These are phyloP conservation scores for Colinus virginianus DNA, from an alignment of 2,113 vertebrate genomes.

Conservation along the genomic window DNA sequence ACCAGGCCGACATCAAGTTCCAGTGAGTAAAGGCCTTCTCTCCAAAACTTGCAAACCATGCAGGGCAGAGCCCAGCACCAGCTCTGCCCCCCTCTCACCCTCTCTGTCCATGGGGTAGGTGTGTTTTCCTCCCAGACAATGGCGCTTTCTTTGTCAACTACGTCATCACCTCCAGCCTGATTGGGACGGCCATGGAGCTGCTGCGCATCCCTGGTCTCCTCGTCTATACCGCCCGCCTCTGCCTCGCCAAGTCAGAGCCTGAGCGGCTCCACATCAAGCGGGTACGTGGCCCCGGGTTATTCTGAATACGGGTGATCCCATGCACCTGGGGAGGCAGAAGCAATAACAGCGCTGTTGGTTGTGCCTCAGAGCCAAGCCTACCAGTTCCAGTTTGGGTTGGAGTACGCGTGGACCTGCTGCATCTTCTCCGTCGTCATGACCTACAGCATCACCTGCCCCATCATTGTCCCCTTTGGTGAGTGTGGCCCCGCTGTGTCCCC, in stretches of 20 bases:
- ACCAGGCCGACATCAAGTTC: slow-evolving; percentile 89
- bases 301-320: not conserved
- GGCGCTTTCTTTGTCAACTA: slow-evolving; percentile 98
- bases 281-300: slow-evolving; percentile 72
- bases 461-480: slow-evolving; percentile 96
- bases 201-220: slow-evolving; percentile 89
- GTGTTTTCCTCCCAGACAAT: slow-evolving; percentile 96
- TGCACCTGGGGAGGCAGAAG: not conserved
- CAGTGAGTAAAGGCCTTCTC: slow-evolving; percentile 84
- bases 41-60: not conserved
- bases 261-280: slow-evolving; percentile 92
- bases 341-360: not conserved
- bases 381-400: slow-evolving; percentile 95
- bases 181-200: slow-evolving; percentile 92
- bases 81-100: not conserved
- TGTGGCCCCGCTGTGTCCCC: not conserved
- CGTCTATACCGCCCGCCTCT: slow-evolving; percentile 87
- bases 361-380: slow-evolving; percentile 88
- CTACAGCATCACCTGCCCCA: slow-evolving; percentile 96
- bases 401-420: slow-evolving; percentile 96
- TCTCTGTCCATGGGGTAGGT: slow-evolving; percentile 75
- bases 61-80: not conserved
- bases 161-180: slow-evolving; percentile 91
- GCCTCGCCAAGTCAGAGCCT: slow-evolving; percentile 91
- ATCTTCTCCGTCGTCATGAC: slow-evolving; percentile 95